phyloP scores from a whole-genome alignment of 2,888 invertebrate genomes.

The Megalurothrips usitatus region DNA sequence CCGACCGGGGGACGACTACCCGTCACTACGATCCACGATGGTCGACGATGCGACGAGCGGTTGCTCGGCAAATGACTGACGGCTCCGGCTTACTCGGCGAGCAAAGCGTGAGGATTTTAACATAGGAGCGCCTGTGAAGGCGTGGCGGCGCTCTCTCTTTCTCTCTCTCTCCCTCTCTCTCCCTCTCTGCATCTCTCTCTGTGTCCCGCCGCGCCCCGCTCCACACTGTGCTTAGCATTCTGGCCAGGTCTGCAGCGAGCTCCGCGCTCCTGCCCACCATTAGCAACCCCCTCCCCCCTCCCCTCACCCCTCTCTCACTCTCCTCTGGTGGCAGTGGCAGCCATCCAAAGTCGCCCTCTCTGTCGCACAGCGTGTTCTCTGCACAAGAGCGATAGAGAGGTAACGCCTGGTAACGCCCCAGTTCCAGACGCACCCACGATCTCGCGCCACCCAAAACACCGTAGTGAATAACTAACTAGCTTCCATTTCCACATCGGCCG shows the following conservation, averaged over 20 bases:
- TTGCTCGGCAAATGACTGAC: neutral
- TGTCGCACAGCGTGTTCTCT: too few species aligned
- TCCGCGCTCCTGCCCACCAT: neutral
- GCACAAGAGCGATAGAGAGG: neutral
- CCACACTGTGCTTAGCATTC: constrained; percentile 3
- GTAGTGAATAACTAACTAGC: neutral
- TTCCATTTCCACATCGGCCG: neutral
- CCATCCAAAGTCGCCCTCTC: neutral
- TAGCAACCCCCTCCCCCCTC: neutral
- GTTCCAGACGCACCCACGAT: too few species aligned
- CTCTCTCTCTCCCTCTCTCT: neutral
- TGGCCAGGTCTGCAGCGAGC: neutral
- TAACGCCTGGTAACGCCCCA: neutral
- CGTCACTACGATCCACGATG: too few species aligned
- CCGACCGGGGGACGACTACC: neutral
- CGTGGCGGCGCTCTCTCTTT: neutral
- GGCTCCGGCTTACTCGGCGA: too few species aligned
- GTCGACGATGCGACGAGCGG: neutral
- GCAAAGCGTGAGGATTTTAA: too few species aligned
- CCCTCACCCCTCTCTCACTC: neutral
- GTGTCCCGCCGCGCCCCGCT: too few species aligned
- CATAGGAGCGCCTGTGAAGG: too few species aligned
- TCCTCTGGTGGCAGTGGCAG: neutral
- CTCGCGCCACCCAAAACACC: neutral
- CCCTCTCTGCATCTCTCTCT: neutral